phyloP scores from a whole-genome alignment of 2,888 invertebrate species.

The Podotricha telesiphe region DNA sequence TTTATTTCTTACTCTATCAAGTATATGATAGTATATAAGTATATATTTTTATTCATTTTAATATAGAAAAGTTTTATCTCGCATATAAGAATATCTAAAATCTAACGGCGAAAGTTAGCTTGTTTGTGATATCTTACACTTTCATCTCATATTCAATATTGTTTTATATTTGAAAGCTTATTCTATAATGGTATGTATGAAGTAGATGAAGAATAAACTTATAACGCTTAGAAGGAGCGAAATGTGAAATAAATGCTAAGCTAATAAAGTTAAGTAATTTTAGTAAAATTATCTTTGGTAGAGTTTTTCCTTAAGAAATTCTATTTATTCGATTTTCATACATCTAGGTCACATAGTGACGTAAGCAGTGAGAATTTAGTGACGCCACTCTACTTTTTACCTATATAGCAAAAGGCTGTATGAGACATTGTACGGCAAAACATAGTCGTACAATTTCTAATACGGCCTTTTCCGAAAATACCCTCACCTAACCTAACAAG shows the following conservation, averaged over 20 bases:
- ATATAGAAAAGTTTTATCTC: slow-evolving; percentile 4
- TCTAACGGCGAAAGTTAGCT: slow-evolving; percentile 19
- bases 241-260: neutral
- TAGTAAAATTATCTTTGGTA: too few species aligned
- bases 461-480: too few species aligned
- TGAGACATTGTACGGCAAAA: too few species aligned
- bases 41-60: slow-evolving; percentile 9
- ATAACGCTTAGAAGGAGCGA: neutral
- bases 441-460: too few species aligned
- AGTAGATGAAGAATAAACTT: slow-evolving; percentile 13
- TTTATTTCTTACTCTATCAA: neutral
- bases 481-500: too few species aligned
- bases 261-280: too few species aligned
- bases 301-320: too few species aligned
- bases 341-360: too few species aligned
- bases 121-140: slow-evolving; percentile 6
- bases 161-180: slow-evolving; percentile 14
- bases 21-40: neutral
- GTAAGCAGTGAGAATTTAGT: too few species aligned
- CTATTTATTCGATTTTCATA: too few species aligned
- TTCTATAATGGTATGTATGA: neutral
- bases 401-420: too few species aligned
- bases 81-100: slow-evolving; percentile 9
- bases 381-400: too few species aligned
- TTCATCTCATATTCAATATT: slow-evolving; percentile 18